phyloP scores from a whole-genome alignment of 64 coral and sea anemone species.

The Orbicella faveolata region DNA sequence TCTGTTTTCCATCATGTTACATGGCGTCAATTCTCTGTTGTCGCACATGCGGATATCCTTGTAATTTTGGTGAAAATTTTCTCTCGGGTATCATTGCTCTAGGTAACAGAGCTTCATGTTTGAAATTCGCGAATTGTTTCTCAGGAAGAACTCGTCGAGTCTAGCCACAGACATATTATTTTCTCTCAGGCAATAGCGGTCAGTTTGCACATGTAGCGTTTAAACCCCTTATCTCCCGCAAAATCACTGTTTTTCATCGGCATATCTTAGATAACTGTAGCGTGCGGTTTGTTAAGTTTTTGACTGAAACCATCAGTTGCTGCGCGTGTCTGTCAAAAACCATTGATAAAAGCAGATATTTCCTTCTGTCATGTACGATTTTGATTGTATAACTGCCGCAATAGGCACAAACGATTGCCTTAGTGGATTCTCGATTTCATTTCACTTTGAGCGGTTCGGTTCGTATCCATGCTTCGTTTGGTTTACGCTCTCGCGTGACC shows the following conservation, averaged over 20 bases:
- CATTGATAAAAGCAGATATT: neutral
- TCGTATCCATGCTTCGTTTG: too few species aligned
- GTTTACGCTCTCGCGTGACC: conserved; percentile 18
- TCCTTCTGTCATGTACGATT: conserved; percentile 1
- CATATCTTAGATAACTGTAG: conserved; percentile 26
- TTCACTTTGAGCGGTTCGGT: neutral
- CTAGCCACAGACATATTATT: neutral
- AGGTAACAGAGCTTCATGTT: neutral
- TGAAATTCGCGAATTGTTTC: neutral
- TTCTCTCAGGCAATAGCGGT: neutral
- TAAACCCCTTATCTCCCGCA: neutral
- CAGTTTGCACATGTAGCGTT: neutral
- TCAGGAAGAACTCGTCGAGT: neutral
- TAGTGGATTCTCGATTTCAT: neutral
- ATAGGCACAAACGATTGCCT: neutral
- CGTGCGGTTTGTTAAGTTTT: conserved; percentile 4
- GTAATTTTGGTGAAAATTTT: neutral
- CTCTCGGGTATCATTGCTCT: neutral
- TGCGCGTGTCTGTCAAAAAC: conserved; percentile 15
- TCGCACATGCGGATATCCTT: neutral
- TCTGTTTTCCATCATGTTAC: neutral
- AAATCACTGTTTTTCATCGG: conserved; percentile 11
- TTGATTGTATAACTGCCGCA: neutral
- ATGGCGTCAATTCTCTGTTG: neutral
- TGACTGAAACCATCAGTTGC: neutral